These are phyloP conservation scores for Hylia prasina DNA, from an alignment of 2,113 vertebrate genomes.

Conservation along the genomic window DNA sequence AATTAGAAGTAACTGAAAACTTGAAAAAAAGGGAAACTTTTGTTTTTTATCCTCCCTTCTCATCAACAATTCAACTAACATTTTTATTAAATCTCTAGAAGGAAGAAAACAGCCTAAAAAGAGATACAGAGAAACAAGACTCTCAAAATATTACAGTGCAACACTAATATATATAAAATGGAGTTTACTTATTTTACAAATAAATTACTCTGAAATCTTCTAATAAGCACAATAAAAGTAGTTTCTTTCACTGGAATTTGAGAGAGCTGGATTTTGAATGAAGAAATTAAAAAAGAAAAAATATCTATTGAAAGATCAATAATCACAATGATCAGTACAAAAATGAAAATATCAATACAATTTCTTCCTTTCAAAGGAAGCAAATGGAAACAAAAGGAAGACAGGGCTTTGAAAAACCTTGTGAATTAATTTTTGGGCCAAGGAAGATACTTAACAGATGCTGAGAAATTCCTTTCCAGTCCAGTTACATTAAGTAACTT, in stretches of 20 bases:
- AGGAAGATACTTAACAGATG: neutral
- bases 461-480: neutral
- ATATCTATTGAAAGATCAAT: neutral
- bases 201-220: neutral
- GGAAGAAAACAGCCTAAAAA: neutral
- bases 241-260: neutral
- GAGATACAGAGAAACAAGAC: neutral
- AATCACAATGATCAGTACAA: neutral
- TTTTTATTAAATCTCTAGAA: neutral
- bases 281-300: neutral
- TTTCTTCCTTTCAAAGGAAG: neutral
- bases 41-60: neutral
- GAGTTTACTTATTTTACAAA: neutral
- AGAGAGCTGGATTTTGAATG: neutral
- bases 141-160: neutral
- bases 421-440: neutral
- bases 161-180: neutral
- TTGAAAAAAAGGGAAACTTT: neutral
- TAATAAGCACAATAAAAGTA: neutral
- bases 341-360: neutral
- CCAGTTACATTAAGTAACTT: neutral
- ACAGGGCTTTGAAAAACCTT: neutral
- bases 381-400: neutral
- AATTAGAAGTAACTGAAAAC: neutral
- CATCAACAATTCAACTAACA: neutral